Evolutionary conservation across 2,888 invertebrate genomes (phyloP).

Genomic region (Dolomedes plantarius): DNA sequence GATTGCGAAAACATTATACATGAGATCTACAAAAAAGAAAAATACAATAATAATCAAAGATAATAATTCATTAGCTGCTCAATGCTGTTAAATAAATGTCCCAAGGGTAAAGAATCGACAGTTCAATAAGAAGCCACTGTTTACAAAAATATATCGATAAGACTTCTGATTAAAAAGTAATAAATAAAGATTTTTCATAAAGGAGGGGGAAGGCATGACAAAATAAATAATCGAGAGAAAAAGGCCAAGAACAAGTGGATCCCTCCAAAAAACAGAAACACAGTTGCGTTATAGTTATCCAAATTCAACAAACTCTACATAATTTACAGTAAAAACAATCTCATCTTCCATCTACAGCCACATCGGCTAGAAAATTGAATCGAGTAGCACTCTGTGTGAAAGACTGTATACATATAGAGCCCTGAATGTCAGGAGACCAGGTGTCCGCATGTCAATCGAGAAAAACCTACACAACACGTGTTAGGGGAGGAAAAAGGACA

Average conservation of each 20-base stretch:
- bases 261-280: not conserved
- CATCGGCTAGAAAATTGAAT: not conserved
- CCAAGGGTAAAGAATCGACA: no score
- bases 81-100: no score
- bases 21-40: not conserved
- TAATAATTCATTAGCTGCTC: no score
- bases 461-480: not conserved
- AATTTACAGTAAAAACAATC: not conserved
- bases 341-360: not conserved
- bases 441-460: not conserved
- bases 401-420: slow-evolving; percentile 23
- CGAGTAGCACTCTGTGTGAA: slow-evolving; percentile 21
- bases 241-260: no score
- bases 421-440: slow-evolving; percentile 48
- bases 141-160: no score
- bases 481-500: not conserved
- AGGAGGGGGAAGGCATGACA: no score
- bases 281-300: not conserved
- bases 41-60: no score
- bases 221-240: no score
- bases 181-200: no score
- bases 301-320: slow-evolving; percentile 16
- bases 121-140: no score
- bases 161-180: no score
- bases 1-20: not conserved